These are phyloP conservation scores for Phyllotis vaccarum DNA, from an alignment of 2,797 vertebrate species.

Conservation along the genomic window DNA sequence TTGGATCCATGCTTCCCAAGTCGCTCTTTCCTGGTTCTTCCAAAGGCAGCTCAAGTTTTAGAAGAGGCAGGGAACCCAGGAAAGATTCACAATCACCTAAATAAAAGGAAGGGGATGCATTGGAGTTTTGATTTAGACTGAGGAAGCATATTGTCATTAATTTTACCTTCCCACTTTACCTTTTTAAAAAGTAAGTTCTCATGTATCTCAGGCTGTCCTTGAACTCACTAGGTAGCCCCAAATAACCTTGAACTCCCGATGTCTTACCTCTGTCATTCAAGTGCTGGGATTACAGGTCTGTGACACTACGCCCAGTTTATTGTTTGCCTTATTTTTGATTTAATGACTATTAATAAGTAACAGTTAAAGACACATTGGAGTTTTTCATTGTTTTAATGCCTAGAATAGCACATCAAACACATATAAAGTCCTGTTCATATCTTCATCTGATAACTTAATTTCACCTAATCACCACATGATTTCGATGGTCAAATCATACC, in stretches of 20 bases:
- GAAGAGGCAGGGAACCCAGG: neutral
- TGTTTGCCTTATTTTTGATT: slow-evolving; percentile 40
- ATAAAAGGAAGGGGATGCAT: slow-evolving; percentile 44
- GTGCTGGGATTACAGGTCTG: neutral
- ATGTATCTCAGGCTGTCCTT: neutral
- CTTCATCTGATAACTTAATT: slow-evolving; percentile 48
- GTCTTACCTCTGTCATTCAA: neutral
- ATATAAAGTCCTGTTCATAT: slow-evolving; percentile 6
- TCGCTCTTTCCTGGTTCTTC: slow-evolving; percentile 16
- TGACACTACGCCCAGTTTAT: neutral
- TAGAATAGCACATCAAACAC: slow-evolving; percentile 48
- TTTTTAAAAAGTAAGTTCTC: neutral
- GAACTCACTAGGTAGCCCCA: too few species aligned
- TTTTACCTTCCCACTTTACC: slow-evolving; percentile 50
- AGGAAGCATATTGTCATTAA: slow-evolving; percentile 29
- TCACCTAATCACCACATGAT: slow-evolving; percentile 12
- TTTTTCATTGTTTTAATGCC: neutral
- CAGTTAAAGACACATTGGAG: slow-evolving; percentile 4
- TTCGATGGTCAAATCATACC: slow-evolving; percentile 17
- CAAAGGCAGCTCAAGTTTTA: neutral
- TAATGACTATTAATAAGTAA: slow-evolving; percentile 28
- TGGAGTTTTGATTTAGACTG: neutral
- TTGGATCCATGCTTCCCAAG: neutral
- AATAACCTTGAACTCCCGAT: neutral
- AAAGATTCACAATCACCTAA: slow-evolving; percentile 18